Base-by-base conservation (phyloP, 2,888 invertebrate genomes). In the Noctua comes region DNA sequence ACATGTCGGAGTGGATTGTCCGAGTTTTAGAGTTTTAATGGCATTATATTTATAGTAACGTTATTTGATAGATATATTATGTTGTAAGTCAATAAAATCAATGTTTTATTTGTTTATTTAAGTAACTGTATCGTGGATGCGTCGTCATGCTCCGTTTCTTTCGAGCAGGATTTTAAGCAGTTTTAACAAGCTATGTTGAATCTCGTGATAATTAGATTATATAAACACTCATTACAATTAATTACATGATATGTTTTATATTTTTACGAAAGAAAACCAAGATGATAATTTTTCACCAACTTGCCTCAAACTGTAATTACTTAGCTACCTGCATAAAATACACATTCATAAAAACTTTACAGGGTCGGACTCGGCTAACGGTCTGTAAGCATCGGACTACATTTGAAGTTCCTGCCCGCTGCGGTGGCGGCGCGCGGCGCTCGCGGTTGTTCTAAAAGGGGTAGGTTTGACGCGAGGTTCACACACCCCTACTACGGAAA, bases 151-250 rank as follows among this genome's bases (percentile, higher is more conserved):
- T 85, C 85, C 77, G 86, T 84, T 85, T 85, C 80, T 73, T 69
- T 59, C 7, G 62, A 80, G 75, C 77, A 80, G 80, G 83, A 83
- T 78, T 85, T 82, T 76, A 75, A 86, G 83, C 79, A 79, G 79
- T 86, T 83, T 79, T 82, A 86, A 77, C 80, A 83, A 86, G 75
- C 77, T 76, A 69, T 73, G 80, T 85, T 76, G 86, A 65, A 72
- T 82, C 83, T 73, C 36, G 65, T 86, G 80, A 76, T 83, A 83
- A 80, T 84, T 83, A 83, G 76, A 83, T 82, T 76, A 77, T 75
- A 82, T 71, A 80, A 85, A 86, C 77, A 85, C 76, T 85, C 73
- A 83, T 86, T 86, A 83, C 86, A 70, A 86, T 86, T 86, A 85
- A 86, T 83, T 86, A 85, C 85, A 85, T 74, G 73, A 46, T 80